Conservation (phyloP, 2,888 invertebrate species). For the Monochamus alternatus region DNA sequence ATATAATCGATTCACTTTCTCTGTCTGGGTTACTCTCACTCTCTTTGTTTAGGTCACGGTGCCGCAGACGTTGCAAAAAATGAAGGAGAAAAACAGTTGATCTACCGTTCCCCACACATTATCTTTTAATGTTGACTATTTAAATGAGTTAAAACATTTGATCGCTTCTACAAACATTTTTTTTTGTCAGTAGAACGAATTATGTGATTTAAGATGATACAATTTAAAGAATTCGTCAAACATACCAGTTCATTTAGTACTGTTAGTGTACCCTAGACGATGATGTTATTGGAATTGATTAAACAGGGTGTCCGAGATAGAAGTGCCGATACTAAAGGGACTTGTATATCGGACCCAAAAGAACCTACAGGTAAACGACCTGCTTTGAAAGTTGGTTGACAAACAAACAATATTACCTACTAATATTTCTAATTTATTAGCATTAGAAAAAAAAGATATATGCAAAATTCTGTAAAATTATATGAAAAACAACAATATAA, state of each 20-base stretch:
- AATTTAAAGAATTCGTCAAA: constrained; percentile 1
- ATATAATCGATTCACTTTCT: constrained; percentile 3
- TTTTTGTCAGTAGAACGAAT: not conserved
- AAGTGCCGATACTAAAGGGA: too few species aligned
- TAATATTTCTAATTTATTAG: too few species aligned
- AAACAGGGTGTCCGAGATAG: too few species aligned
- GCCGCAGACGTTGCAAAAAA: not conserved
- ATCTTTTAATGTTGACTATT: constrained; percentile 4
- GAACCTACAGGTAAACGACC: too few species aligned
- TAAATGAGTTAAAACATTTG: constrained; percentile 1
- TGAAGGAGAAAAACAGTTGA: not conserved
- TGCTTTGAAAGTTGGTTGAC: too few species aligned
- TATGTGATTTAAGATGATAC: not conserved
- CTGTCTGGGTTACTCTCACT: constrained; percentile 8
- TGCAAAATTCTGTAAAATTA: too few species aligned
- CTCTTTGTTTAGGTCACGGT: not conserved
- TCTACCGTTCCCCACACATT: not conserved
- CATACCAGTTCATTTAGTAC: not conserved
- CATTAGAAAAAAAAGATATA: too few species aligned
- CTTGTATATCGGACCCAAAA: too few species aligned
- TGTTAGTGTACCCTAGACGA: not conserved
- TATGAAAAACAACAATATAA: too few species aligned
- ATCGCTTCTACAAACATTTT: not conserved
- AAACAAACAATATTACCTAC: too few species aligned
- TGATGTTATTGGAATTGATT: not conserved